A percentile compares a stretch with the other conserved stretches of the same genome.
These are phyloP conservation scores for Scyliorhinus canicula DNA, from an alignment of 2,797 vertebrate genomes.

Conservation along the genomic window DNA sequence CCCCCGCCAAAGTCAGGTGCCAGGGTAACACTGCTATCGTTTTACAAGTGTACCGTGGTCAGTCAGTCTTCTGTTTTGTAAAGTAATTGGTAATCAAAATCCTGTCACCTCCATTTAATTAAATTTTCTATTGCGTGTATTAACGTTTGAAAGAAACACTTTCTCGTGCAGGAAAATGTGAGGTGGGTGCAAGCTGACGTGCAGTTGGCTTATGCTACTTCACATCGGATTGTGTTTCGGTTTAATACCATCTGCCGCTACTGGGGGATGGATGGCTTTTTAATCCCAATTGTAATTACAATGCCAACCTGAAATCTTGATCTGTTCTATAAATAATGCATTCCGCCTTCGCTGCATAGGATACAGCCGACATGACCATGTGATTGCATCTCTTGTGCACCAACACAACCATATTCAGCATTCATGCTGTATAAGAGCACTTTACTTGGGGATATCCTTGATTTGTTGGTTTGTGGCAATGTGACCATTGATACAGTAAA, in stretches of 20 bases:
- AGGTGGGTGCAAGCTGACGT: background rate
- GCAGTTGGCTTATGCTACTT: background rate
- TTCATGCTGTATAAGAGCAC: conserved; percentile 15
- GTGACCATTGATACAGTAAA: conserved; percentile 6
- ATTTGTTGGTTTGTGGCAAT: background rate
- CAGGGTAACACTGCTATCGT: background rate
- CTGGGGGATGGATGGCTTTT: background rate
- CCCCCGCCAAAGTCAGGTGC: background rate
- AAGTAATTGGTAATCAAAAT: background rate
- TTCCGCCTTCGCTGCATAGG: background rate
- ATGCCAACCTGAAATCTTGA: background rate
- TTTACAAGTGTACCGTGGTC: background rate
- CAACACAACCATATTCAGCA: background rate
- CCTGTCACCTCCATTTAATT: background rate
- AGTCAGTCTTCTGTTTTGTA: no score
- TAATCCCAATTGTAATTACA: conserved; percentile 21
- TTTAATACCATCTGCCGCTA: background rate
- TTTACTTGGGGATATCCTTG: conserved; percentile 11
- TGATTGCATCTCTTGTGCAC: background rate
- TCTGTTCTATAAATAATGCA: conserved; percentile 12
- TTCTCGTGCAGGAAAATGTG: no score
- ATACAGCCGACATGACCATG: background rate
- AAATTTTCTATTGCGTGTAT: background rate
- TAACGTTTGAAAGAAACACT: background rate
- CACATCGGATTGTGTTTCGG: background rate